Conservation (phyloP, 2,113 vertebrate genomes). For the Callopanchax toddi region DNA sequence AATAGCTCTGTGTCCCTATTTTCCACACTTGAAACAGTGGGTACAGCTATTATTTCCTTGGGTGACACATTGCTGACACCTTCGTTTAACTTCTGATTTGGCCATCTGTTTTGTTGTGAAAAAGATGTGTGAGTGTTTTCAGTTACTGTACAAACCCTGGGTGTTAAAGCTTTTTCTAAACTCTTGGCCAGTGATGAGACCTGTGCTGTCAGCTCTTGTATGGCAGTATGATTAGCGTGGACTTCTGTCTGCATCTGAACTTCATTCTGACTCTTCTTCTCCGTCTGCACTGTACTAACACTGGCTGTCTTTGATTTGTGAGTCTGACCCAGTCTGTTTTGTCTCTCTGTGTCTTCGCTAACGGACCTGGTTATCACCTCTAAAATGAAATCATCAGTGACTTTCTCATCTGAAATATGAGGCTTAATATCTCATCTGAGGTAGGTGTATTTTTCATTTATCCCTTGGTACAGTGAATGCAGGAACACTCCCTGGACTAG, state of each 20-base stretch:
- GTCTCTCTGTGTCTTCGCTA: too few relatives aligned
- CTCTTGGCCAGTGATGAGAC: neutral
- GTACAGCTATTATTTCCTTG: neutral
- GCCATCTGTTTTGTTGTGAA: neutral
- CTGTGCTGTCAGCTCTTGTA: neutral
- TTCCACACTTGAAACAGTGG: neutral
- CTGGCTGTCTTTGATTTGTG: too few relatives aligned
- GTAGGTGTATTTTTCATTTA: neutral
- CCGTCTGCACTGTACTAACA: too few relatives aligned
- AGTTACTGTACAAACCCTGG: neutral
- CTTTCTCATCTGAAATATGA: neutral
- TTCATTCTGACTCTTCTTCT: too few relatives aligned
- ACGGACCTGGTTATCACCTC: neutral
- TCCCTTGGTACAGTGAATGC: neutral
- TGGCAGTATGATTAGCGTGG: neutral
- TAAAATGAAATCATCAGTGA: neutral
- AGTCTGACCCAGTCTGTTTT: too few relatives aligned
- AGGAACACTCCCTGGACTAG: neutral
- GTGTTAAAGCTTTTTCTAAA: constrained; percentile 5
- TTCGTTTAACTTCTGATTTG: neutral
- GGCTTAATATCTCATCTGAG: neutral
- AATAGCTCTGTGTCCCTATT: constrained; percentile 9
- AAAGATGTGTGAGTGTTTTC: neutral
- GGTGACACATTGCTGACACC: neutral
- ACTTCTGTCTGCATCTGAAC: neutral